Evolutionary conservation across 2,113 vertebrate genomes (phyloP), one percentile per base, ranked within the genome.

Genomic region (Xenopus laevis): DNA sequence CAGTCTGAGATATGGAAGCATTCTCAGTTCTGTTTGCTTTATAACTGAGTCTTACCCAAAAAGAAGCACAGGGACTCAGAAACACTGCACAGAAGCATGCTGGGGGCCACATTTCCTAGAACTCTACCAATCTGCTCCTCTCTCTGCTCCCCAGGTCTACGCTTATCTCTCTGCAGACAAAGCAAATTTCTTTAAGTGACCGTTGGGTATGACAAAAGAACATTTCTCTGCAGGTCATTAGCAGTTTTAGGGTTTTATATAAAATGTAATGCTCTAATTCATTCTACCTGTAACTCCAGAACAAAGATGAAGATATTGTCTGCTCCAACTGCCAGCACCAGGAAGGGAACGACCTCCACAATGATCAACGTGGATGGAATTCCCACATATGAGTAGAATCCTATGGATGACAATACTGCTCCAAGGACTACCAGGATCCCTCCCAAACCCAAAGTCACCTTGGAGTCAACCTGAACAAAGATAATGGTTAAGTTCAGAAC

Each of bases 261-360:
- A 40, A 40, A 17, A 27, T 27, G 1, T 21, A 12, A 60, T 27
- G 2, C 20, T 11, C 58, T 0, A 8, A 7, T 17, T 75, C 1
- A 13, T 30, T 18, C 5, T 27, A 94, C 96, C 94, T 98, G 96
- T 71, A 91, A 91, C 85, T 96, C 94, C 27, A 97, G 85, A 62
- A 98, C 94, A 2, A 98, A 92, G 84, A 98, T 97, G 86, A 98
- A 98, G 82, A 98, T 94, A 85, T 98, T 98, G 84, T 98, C 96
- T 0, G 96, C 95, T 0, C 96, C 96, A 4, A 98, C 92, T 0
- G 96, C 95, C 0, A 98, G 88, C 50, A 98, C 92, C 17, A 98
- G 87, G 85, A 98, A 98, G 2, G 96, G 96, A 7, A 98, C 95
- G 0, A 98, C 96, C 83, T 98, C 95, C 0, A 98, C 79, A 65